These are phyloP conservation scores for Plectropomus leopardus DNA, from an alignment of 2,113 vertebrate species.

Conservation along the genomic window DNA sequence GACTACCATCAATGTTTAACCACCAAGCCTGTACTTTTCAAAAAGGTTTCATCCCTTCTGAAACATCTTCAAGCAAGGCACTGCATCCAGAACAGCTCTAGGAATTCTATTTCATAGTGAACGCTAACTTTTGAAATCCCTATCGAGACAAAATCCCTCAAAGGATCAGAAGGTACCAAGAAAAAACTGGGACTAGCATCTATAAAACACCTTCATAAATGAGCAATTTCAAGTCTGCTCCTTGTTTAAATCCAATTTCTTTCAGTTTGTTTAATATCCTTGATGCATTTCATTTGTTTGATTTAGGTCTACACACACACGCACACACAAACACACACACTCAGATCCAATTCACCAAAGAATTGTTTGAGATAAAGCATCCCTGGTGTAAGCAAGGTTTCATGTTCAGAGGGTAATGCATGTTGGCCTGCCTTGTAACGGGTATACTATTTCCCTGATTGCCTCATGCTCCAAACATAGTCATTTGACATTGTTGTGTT, in stretches of 20 bases:
- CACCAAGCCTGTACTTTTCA: constrained; percentile 5
- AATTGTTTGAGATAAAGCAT: constrained; percentile 54
- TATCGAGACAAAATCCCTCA: not conserved
- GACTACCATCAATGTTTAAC: constrained; percentile 34
- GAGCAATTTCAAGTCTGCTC: constrained; percentile 11
- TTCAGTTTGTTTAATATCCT: constrained; percentile 46
- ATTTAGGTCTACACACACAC: constrained; percentile 7
- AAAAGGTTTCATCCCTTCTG: not conserved
- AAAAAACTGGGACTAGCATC: constrained; percentile 4
- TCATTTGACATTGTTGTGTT: constrained; percentile 71
- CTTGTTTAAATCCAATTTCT: constrained; percentile 22
- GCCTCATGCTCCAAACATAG: constrained; percentile 56
- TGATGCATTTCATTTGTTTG: constrained; percentile 44
- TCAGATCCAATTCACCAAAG: not conserved
- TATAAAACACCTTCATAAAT: constrained; percentile 12
- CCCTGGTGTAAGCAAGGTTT: constrained; percentile 36
- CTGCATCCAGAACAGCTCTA: not conserved
- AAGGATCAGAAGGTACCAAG: not conserved
- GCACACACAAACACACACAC: not conserved
- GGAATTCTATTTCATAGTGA: constrained; percentile 6
- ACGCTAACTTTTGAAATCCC: not conserved
- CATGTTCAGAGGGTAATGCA: constrained; percentile 36
- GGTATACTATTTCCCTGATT: constrained; percentile 57
- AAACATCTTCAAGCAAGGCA: not conserved
- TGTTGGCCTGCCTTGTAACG: constrained; percentile 51